phyloP scores from a whole-genome alignment of 2,797 vertebrate genomes.

The Clarias fuscus region DNA sequence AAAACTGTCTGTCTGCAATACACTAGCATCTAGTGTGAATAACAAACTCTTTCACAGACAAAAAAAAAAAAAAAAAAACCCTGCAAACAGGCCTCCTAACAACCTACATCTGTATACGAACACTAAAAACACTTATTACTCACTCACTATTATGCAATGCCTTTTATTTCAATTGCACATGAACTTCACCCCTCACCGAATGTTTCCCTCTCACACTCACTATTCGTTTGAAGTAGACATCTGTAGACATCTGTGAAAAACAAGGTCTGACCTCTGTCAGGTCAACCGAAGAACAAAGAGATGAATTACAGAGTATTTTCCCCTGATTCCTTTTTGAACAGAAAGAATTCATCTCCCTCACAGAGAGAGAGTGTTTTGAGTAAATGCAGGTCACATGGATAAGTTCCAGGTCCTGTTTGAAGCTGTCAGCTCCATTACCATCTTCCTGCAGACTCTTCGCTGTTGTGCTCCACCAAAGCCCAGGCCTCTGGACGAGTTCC shows the following conservation, averaged over 20 bases:
- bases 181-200: constrained; percentile 9
- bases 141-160: background rate
- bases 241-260: constrained; percentile 19
- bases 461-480: background rate
- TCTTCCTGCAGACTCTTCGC: constrained; percentile 1
- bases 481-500: background rate
- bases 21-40: background rate
- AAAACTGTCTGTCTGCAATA: background rate
- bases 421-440: background rate
- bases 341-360: constrained; percentile 29
- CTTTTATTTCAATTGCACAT: background rate
- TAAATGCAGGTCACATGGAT: constrained; percentile 7
- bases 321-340: constrained; percentile 22
- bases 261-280: constrained; percentile 28
- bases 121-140: background rate
- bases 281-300: constrained; percentile 43
- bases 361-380: constrained; percentile 32
- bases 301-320: constrained; percentile 29
- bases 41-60: constrained; percentile 8
- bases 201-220: constrained; percentile 27
- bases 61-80: background rate
- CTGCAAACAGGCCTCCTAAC: background rate
- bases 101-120: background rate
- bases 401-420: constrained; percentile 4
- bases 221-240: constrained; percentile 25